Evolutionary conservation across 2,113 vertebrate species (phyloP), one percentile per base, ranked within the genome.

Genomic region (Saguinus imperator): DNA sequence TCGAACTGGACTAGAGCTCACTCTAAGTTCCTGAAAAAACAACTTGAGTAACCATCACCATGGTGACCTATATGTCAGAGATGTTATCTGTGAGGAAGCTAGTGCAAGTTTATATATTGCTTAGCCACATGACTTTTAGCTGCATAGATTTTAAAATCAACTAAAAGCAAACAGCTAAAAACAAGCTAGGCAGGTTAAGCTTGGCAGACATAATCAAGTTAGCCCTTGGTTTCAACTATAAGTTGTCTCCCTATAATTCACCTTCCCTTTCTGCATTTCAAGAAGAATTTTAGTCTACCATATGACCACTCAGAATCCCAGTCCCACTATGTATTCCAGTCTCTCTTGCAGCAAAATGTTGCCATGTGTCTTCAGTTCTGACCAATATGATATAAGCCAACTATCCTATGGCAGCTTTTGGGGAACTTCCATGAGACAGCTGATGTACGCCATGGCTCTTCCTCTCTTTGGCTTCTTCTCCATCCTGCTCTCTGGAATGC

Each of bases 241-340:
- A n/a, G n/a, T 40, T 70, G 4, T 18, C 1, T 1, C 14, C 48
- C 3, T n/a, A 23, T 6, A 77, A 10, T 23, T 13, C 1, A n/a
- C 35, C 43, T 90, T 70, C 40, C 21, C 1, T 75, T 87, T 75
- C 11, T 23, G 40, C n/a, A 37, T 4, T 72, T 70, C 27, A 52
- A 84, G 14, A 93, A 43, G 70, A 79, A 52, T 83, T 83, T 94
- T 73, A 90, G 29, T 5, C 10, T 21, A 76, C n/a, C 2, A 1
- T 16, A 20, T 29, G 68, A 27, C 37, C 13, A 3, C 29, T 92
- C n/a, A 55, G 27, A 95, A 85, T 91, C 83, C 27, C 50, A 89
- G n/a, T 64, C 27, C 27, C 27, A 86, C 61, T 80, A 64, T 0
- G 0, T 86, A 52, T 91, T 29, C 48, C 29, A 43, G 37, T 84